phyloP scores from a whole-genome alignment of 2,888 invertebrate species.

The Caenorhabditis panamensis region DNA sequence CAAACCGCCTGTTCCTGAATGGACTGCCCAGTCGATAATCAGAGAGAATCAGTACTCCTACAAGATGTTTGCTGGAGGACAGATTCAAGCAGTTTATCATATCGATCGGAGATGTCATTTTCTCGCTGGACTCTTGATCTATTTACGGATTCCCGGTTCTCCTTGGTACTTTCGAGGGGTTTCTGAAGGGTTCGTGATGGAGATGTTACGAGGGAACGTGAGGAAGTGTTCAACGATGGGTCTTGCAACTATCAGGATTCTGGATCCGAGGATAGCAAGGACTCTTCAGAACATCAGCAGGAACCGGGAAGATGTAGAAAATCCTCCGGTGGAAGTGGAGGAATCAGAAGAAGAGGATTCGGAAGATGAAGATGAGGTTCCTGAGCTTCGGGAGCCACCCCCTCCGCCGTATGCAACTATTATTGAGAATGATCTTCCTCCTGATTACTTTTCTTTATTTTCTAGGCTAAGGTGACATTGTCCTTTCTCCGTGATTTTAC shows the following conservation, averaged over 20 bases:
- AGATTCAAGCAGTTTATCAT: constrained; percentile 5
- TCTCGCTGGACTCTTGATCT: not conserved
- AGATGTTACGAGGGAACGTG: constrained; percentile 2
- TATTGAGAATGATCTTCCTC: not conserved
- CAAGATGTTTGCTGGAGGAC: constrained; percentile 5
- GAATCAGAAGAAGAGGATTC: not conserved
- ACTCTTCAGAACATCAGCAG: too few relatives aligned
- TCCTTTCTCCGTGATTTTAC: not conserved
- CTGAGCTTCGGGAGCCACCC: not conserved
- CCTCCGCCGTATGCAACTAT: not conserved
- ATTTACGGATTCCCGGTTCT: constrained; percentile 4
- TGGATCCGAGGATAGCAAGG: not conserved
- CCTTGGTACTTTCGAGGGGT: constrained; percentile 4
- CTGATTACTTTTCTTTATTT: constrained; percentile 2
- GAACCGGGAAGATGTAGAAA: not conserved
- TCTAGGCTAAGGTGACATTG: not conserved
- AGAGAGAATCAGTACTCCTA: not conserved
- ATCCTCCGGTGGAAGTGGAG: too few relatives aligned
- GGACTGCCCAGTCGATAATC: constrained; percentile 4
- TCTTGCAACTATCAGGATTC: not conserved
- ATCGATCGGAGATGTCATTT: constrained; percentile 9
- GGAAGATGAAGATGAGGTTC: not conserved
- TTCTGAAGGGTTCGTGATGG: not conserved
- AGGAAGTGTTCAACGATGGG: not conserved
- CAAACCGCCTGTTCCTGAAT: constrained; percentile 14